These are phyloP conservation scores for Chymomyza amoena DNA, from an alignment of 2,888 invertebrate genomes.

Conservation along the genomic window DNA sequence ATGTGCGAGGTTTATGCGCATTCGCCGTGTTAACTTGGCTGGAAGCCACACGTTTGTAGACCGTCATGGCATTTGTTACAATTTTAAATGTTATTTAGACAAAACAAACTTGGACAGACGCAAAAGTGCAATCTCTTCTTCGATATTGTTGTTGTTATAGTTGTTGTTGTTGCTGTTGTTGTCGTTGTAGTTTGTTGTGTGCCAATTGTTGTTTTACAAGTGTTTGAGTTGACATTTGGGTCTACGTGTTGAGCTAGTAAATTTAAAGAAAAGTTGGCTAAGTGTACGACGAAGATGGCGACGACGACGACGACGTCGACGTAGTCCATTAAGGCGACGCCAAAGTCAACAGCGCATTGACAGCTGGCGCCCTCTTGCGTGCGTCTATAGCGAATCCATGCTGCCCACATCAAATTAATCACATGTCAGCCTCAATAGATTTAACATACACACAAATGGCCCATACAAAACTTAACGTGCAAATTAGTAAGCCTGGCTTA, in stretches of 20 bases:
- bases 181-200: constrained; percentile 25
- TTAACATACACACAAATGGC: not conserved
- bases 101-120: constrained; percentile 44
- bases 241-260: constrained; percentile 48
- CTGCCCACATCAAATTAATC: constrained; percentile 4
- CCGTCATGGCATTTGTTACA: constrained; percentile 72
- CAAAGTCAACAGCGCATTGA: not conserved
- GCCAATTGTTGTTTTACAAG: constrained; percentile 69
- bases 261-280: constrained; percentile 1
- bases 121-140: not conserved
- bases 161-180: not conserved
- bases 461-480: constrained; percentile 27
- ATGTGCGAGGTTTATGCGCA: constrained; percentile 62
- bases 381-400: not conserved
- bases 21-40: constrained; percentile 42
- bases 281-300: not conserved
- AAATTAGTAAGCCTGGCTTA: constrained; percentile 50
- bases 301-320: not conserved
- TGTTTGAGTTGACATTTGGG: constrained; percentile 63
- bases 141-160: not conserved
- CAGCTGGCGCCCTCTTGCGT: constrained; percentile 1
- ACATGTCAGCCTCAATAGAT: not conserved
- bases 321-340: not conserved
- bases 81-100: constrained; percentile 71
- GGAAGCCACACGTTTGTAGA: constrained; percentile 64